Evolutionary conservation across 1,140 invertebrate species (phyloP).

Genomic region (Hermetia illucens): DNA sequence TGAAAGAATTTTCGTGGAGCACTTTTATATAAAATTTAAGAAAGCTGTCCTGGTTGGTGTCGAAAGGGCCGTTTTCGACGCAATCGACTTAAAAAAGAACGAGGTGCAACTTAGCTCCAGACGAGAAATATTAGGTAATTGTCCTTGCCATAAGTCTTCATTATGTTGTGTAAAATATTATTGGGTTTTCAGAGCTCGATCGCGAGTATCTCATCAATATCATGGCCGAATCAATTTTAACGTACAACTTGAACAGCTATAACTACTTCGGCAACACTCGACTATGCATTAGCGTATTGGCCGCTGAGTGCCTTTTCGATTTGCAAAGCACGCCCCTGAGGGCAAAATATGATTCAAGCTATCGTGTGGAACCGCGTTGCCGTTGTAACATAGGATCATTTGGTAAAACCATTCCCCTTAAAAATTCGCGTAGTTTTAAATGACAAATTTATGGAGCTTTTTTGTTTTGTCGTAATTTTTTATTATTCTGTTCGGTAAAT

Average conservation of each 20-base stretch:
- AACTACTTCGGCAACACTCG: constrained; percentile 18
- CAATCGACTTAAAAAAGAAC: constrained; percentile 14
- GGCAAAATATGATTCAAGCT: no score
- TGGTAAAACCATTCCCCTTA: no score
- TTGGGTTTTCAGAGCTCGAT: constrained; percentile 6
- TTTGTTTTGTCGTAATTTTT: no score
- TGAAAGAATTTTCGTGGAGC: constrained; percentile 23
- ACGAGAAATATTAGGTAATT: constrained; percentile 1
- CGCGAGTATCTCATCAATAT: constrained; percentile 15
- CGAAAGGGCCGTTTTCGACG: constrained; percentile 21
- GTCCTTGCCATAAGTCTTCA: background rate
- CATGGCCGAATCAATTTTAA: constrained; percentile 19
- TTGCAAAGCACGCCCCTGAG: no score
- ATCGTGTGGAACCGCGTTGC: no score
- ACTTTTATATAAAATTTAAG: constrained; percentile 25
- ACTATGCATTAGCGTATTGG: constrained; percentile 17
- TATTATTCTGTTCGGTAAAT: no score
- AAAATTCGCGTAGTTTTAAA: no score
- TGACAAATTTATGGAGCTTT: no score
- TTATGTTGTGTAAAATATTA: background rate
- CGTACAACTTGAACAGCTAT: constrained; percentile 15
- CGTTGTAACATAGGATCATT: no score
- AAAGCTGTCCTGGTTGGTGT: constrained; percentile 20
- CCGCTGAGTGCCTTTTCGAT: constrained; percentile 18
- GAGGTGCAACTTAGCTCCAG: background rate